Evolutionary conservation across 2,113 vertebrate species (phyloP).

Genomic region (Forbesichthys papilliferus): DNA sequence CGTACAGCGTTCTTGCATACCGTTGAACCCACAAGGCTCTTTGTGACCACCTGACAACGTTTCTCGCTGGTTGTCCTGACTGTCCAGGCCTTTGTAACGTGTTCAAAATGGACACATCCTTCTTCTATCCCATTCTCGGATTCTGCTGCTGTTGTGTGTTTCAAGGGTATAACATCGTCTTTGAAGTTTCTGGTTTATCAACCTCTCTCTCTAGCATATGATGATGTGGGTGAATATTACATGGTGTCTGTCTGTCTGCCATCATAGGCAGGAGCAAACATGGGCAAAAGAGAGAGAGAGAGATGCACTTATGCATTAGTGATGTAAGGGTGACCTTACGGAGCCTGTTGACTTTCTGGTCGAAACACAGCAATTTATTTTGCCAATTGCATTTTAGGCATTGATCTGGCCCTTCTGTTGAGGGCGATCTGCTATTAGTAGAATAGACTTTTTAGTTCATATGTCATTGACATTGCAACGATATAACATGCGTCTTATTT

Average conservation of each 20-base stretch:
- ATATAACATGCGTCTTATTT: too few species aligned
- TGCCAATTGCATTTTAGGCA: too few species aligned
- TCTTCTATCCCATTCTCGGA: conserved; percentile 23
- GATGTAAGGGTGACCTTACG: conserved; percentile 1
- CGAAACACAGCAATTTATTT: too few species aligned
- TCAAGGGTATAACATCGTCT: conserved; percentile 29
- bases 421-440: too few species aligned
- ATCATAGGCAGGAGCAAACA: neutral
- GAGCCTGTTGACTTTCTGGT: too few species aligned
- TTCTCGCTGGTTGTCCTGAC: neutral
- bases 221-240: conserved; percentile 19
- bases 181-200: conserved; percentile 21
- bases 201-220: neutral
- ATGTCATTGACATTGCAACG: too few species aligned
- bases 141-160: conserved; percentile 13
- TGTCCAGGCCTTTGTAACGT: conserved; percentile 1
- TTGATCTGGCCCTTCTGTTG: too few species aligned
- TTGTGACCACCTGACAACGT: neutral
- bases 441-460: too few species aligned
- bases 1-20: too few species aligned
- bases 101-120: conserved; percentile 30
- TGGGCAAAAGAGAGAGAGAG: neutral
- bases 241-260: conserved; percentile 1
- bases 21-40: too few species aligned
- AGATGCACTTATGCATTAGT: conserved; percentile 12